Base-by-base conservation (phyloP, 2,113 vertebrate genomes). In the Bambusicola thoracicus region DNA sequence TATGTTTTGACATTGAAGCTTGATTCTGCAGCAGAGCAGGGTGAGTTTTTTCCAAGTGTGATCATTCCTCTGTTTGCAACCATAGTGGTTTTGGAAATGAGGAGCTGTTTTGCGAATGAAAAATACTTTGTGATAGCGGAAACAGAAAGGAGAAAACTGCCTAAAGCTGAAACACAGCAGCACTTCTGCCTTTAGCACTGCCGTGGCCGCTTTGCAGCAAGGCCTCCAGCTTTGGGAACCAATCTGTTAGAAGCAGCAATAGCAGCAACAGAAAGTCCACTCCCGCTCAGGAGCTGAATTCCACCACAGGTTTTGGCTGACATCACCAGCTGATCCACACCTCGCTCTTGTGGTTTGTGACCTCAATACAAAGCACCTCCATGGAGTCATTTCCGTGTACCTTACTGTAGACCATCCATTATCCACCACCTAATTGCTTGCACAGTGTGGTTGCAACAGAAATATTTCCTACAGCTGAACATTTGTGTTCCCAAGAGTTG, bases 381-480 rank as follows among this genome's bases (percentile, higher is more conserved):
- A 1, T 36, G 72, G 56, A 93, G 18, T 48, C 61, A 86, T 93
- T 66, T 49, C 51, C 40, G 69, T 32, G 55, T 43, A 25, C 34
- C 68, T 94, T 27, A 66, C 65, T 83, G 66, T 22, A 87, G 20
- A 22, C 84, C 75, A 59, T 81, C 49, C 74, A 73, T 79, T 92
- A 87, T 46, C 53, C 67, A 90, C 41, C 51, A 59, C 59, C 44
- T 75, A 93, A 91, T 76, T 92, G 62, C 16, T 94, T 75, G 84
- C 89, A 87, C 78, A 63, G 76, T 0, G 0, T 46, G 17, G 1
- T 46, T 77, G 55, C 63, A 89, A 63, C 34, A 49, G 29, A 77
- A 38, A 17, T 75, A 72, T 61, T 85, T 87, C 56, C 85, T 91
- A 66, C 67, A 66, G 51, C 34, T 81, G 81, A 94, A 92, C 43